phyloP scores from a whole-genome alignment of 1,140 invertebrate species.

The Pectinophora gossypiella region DNA sequence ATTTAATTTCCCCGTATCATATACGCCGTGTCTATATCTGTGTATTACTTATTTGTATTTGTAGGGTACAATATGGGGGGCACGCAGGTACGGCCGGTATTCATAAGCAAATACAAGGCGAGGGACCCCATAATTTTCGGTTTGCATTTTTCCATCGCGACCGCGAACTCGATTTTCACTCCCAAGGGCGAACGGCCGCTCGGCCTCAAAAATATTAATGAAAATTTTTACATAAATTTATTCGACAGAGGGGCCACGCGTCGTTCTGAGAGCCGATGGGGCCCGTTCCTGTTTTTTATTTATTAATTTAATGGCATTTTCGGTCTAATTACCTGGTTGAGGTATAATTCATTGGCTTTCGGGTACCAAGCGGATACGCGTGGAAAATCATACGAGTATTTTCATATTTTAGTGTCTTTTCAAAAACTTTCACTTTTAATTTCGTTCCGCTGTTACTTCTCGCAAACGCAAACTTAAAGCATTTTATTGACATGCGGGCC shows the following conservation, averaged over 20 bases:
- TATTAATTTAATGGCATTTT: constrained; percentile 76
- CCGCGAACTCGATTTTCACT: constrained; percentile 70
- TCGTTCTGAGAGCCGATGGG: constrained; percentile 50
- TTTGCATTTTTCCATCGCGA: constrained; percentile 74
- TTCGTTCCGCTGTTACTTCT: no score
- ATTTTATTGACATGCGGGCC: not conserved
- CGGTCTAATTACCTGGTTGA: constrained; percentile 71
- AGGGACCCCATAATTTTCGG: constrained; percentile 71
- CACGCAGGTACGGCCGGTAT: constrained; percentile 55
- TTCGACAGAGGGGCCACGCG: constrained; percentile 64
- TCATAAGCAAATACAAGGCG: constrained; percentile 72
- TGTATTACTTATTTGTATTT: constrained; percentile 32
- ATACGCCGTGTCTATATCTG: constrained; percentile 3
- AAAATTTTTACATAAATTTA: constrained; percentile 76
- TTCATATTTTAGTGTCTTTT: constrained; percentile 15
- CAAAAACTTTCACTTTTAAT: no score
- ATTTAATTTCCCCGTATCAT: constrained; percentile 55
- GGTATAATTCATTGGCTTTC: constrained; percentile 70
- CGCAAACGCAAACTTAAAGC: no score
- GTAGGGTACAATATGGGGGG: constrained; percentile 29
- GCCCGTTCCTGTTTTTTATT: constrained; percentile 69
- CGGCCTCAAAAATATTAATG: constrained; percentile 74
- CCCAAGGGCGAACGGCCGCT: constrained; percentile 66
- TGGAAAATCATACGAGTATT: constrained; percentile 39
- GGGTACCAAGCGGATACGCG: constrained; percentile 54